Percentiles rank a stretch among this genome's conserved stretches.
Conservation (phyloP, 1,140 invertebrate species). For the Drosophila mojavensis region DNA sequence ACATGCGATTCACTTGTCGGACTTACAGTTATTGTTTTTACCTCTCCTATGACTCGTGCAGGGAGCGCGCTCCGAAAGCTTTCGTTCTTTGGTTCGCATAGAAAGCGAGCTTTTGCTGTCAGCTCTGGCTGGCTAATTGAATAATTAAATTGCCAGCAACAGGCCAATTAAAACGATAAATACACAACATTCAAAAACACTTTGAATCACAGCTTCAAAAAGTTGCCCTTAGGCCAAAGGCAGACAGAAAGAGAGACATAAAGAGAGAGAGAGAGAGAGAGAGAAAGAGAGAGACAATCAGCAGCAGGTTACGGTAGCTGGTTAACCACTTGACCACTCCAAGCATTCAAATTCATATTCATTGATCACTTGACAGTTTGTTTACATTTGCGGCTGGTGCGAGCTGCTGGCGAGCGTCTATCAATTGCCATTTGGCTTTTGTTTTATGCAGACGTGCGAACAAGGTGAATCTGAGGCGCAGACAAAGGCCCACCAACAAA, state of each 20-base stretch:
- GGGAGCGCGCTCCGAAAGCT: slow-evolving; percentile 1
- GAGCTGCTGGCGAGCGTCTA: slow-evolving; percentile 36
- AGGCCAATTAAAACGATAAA: slow-evolving; percentile 41
- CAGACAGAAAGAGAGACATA: background rate
- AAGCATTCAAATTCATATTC: slow-evolving; percentile 20
- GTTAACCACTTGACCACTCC: background rate
- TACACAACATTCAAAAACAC: slow-evolving; percentile 38
- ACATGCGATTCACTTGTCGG: background rate
- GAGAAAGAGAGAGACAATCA: slow-evolving; percentile 18
- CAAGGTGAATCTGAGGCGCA: background rate
- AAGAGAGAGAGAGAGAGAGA: too few species aligned
- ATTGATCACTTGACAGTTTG: slow-evolving; percentile 43
- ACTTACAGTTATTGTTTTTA: slow-evolving; percentile 19
- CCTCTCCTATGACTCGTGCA: background rate
- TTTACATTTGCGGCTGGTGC: slow-evolving; percentile 41
- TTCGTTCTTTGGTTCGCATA: slow-evolving; percentile 9
- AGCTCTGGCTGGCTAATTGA: slow-evolving; percentile 34
- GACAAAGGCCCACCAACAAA: background rate
- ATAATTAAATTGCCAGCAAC: slow-evolving; percentile 11
- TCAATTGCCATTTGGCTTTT: slow-evolving; percentile 49
- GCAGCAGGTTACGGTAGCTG: slow-evolving; percentile 13
- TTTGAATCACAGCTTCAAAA: slow-evolving; percentile 44
- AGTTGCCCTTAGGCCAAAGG: slow-evolving; percentile 17
- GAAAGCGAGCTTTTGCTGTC: slow-evolving; percentile 5
- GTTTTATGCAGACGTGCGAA: slow-evolving; percentile 32